Evolutionary conservation across 2,797 vertebrate species (phyloP), one percentile per base, ranked within the genome.

Genomic region (Semotilus atromaculatus): DNA sequence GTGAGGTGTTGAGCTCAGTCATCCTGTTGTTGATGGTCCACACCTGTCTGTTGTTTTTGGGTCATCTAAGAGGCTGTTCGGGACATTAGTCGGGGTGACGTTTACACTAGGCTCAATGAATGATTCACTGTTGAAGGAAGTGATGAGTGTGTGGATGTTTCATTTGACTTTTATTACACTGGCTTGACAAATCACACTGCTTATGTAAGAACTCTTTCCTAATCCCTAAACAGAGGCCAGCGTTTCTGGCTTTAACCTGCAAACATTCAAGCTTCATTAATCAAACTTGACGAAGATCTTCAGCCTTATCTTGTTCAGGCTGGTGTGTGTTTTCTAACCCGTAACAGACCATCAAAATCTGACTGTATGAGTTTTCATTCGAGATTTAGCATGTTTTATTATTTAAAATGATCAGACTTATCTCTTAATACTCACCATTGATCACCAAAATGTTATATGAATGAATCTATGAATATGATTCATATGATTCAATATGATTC

Each of bases 11-110:
- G 92, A 93, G 91, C 90, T 89, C 90, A 91, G 89, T 90, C 91
- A 93, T 95, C 94, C 94, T 94, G 94, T 94, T 95, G 93, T 93
- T 91, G 89, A 89, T 86, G 89, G 91, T 93, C 90, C 93, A 94
- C 95, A 95, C 94, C 93, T 94, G 92, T 87, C 91, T 92, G 92
- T 90, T 93, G 92, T 89, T 90, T 83, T 85, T 76, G 83, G 80
- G 71, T 74, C 23, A 83, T 83, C 31, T 51, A 86, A 84, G 78
- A 71, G 78, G 68, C 78, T 66, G 78, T 72, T 64, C 14, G n/a
- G 73, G 51, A 86, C 68, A 40, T 83, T 53, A 64, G 55, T 48
- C n/a, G 43, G 3, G 58, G 36, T 31, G 36, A 58, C 53, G 66
- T 77, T 77, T 77, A 77, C 34, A 19, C 19, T 53, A 18, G 51